Percentiles rank a stretch among this genome's conserved stretches.
Evolutionary conservation across 2,113 vertebrate species (phyloP).

Genomic region (Sterna hirundo): DNA sequence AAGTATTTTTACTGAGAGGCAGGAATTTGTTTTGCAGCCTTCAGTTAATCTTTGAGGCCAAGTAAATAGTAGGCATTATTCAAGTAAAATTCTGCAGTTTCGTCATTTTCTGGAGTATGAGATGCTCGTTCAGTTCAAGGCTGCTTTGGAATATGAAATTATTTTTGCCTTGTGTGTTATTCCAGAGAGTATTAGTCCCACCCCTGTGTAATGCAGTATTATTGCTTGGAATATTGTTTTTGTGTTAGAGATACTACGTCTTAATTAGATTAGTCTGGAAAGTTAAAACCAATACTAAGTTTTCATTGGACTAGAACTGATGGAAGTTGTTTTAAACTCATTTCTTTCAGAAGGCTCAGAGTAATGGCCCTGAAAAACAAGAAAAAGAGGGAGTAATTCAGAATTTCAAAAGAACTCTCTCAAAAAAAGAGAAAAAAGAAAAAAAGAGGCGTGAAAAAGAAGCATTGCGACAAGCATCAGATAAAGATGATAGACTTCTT

Average conservation of each 20-base stretch:
- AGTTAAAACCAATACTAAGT: background rate
- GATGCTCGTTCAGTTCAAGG: background rate
- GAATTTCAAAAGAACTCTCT: constrained; percentile 96
- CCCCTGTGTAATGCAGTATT: background rate
- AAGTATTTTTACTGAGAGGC: background rate
- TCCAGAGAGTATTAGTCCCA: background rate
- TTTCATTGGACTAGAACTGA: background rate
- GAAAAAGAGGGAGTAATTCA: constrained; percentile 98
- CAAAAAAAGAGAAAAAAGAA: constrained; percentile 97
- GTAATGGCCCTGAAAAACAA: constrained; percentile 94
- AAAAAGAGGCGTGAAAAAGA: constrained; percentile 96
- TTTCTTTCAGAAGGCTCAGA: constrained; percentile 88
- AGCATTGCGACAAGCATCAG: constrained; percentile 80
- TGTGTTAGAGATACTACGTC: background rate
- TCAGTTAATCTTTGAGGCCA: background rate
- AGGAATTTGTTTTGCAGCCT: background rate
- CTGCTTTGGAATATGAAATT: background rate
- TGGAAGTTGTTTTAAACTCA: background rate
- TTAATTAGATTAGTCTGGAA: background rate
- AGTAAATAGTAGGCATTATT: background rate
- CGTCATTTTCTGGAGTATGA: background rate
- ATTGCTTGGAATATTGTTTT: background rate
- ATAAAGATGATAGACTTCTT: constrained; percentile 84
- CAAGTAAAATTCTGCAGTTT: background rate
- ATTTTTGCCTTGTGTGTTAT: background rate